Evolutionary conservation across 2,797 vertebrate genomes (phyloP), one percentile per base, ranked within the genome.

Genomic region (Enteromius thamalakanensis): DNA sequence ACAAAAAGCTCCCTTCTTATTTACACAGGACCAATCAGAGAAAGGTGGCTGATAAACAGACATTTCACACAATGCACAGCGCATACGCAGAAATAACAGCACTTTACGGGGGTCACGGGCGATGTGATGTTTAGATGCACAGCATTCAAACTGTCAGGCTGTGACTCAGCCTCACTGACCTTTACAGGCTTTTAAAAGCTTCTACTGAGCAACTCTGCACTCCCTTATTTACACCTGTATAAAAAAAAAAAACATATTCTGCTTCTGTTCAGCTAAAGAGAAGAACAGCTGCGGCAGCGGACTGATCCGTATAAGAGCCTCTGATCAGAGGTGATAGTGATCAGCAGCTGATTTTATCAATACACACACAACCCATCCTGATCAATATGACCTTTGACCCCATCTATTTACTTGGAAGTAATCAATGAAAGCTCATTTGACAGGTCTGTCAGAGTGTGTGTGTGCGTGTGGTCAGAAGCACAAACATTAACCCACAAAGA

Each of bases 401-500:
- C 42, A 80, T 84, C 76, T 77, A 88, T 90, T 91, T 87, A 91
- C 84, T 55, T 83, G 80, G 60, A 68, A 86, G 86, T 75, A 82
- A 90, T 94, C 91, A 79, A 92, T 91, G 88, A 55, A 40, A 88
- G 88, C 88, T 90, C 84, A 82, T 75, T 76, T 76, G 85, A 89
- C 89, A 42, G 17, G 32, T 72, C 69, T 67, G 49, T 60, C 34
- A 34, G 37, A 42, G 72, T 37, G 76, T 75, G 69, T 14, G 53
- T 49, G 64, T 70, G 67, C 40, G 82, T 78, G 58, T 74, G 62
- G 15, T 32, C 26, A 76, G 40, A 47, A 21, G n/a, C 34, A 42
- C 72, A 68, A 68, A 72, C 42, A 81, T 81, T 12, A 81, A 74
- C 55, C 8, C 69, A 72, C 19, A 68, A 17, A n/a, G 45, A 49